phyloP scores from a whole-genome alignment of 2,113 vertebrate species.

The Protomyctophum bolini region DNA sequence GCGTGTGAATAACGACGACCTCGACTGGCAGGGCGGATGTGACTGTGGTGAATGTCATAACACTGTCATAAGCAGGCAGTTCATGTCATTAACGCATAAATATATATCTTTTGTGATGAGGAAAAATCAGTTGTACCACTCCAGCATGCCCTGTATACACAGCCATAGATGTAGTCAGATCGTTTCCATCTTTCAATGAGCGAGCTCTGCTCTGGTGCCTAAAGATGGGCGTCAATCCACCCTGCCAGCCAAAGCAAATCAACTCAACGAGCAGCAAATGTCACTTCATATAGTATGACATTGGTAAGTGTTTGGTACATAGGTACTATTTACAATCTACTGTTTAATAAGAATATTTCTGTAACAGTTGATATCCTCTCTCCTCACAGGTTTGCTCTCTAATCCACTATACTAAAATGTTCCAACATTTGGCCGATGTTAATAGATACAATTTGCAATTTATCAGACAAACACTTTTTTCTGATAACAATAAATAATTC shows the following conservation, averaged over 20 bases:
- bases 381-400: slow-evolving; percentile 21
- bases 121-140: slow-evolving; percentile 20
- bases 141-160: slow-evolving; percentile 20
- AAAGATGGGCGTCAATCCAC: slow-evolving; percentile 28
- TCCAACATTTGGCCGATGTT: slow-evolving; percentile 57
- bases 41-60: not conserved
- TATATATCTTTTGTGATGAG: not conserved
- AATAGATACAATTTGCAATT: slow-evolving; percentile 59
- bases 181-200: slow-evolving; percentile 22
- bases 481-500: slow-evolving; percentile 67
- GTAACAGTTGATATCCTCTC: slow-evolving; percentile 3
- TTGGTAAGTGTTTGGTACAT: slow-evolving; percentile 40
- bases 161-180: slow-evolving; percentile 9
- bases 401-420: slow-evolving; percentile 31
- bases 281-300: slow-evolving; percentile 55
- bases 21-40: slow-evolving; percentile 38
- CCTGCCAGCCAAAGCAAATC: slow-evolving; percentile 46
- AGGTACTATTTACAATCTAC: slow-evolving; percentile 58
- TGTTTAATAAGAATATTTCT: not conserved
- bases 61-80: not conserved
- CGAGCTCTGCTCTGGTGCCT: slow-evolving; percentile 45
- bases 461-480: slow-evolving; percentile 66
- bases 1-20: slow-evolving; percentile 2
- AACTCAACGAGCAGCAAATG: slow-evolving; percentile 69
- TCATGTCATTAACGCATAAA: not conserved